These are phyloP conservation scores for Steinernema khuongi DNA, from an alignment of 1,140 invertebrate species.

Conservation along the genomic window DNA sequence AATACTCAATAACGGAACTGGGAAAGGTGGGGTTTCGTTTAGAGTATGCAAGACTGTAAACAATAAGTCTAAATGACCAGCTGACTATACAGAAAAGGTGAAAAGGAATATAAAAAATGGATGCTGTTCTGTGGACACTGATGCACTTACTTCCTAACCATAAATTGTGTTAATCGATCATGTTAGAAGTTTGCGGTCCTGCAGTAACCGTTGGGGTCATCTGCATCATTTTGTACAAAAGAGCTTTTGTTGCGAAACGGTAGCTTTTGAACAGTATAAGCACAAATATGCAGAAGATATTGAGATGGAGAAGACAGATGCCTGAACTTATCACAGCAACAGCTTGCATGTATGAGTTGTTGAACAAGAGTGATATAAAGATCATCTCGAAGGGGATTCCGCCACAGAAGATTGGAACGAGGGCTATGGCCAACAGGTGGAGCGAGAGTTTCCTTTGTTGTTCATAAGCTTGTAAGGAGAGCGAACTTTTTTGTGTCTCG, in stretches of 20 bases:
- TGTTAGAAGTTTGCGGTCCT: too few relatives aligned
- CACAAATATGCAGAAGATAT: neutral
- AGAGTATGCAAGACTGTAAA: too few relatives aligned
- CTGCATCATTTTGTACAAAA: constrained; percentile 11
- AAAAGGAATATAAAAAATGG: too few relatives aligned
- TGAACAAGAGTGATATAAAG: neutral
- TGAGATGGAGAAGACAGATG: neutral
- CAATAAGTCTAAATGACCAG: too few relatives aligned
- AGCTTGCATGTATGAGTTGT: neutral
- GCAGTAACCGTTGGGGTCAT: neutral
- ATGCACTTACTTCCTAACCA: too few relatives aligned
- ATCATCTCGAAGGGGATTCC: neutral
- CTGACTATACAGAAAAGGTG: too few relatives aligned
- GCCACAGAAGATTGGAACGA: neutral
- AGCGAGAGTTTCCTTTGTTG: neutral
- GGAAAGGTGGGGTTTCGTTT: too few relatives aligned
- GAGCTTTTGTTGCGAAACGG: neutral
- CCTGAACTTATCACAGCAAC: neutral
- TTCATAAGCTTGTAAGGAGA: neutral
- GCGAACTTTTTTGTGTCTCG: neutral
- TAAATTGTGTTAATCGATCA: too few relatives aligned
- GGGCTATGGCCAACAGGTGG: neutral
- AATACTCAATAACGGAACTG: too few relatives aligned
- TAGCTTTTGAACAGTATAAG: neutral
- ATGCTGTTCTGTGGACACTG: too few relatives aligned